Evolutionary conservation across 92 coral and sea anemone genomes (phyloP).

Genomic region (Phenganax subtilis): DNA sequence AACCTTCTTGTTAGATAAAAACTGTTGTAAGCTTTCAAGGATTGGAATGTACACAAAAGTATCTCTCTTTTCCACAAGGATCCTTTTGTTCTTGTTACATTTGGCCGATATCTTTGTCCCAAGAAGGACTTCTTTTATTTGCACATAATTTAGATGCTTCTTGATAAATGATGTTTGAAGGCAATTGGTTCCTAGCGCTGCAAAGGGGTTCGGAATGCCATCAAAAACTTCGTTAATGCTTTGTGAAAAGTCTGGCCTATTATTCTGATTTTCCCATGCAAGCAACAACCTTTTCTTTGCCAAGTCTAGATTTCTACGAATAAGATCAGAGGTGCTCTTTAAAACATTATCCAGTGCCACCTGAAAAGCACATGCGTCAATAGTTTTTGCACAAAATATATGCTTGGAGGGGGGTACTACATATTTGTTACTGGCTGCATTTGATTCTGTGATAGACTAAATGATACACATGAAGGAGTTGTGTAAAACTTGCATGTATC

Average conservation of each 20-base stretch:
- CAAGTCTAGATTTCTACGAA: neutral
- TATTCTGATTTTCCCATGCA: neutral
- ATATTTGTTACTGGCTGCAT: no score
- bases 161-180: neutral
- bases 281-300: neutral
- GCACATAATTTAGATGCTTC: neutral
- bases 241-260: neutral
- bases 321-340: neutral
- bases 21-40: conserved; percentile 28
- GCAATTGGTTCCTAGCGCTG: neutral
- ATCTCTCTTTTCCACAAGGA: neutral
- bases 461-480: no score
- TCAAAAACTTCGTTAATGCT: neutral
- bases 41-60: conserved; percentile 26
- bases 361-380: no score
- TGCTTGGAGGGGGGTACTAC: no score
- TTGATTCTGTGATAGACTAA: no score
- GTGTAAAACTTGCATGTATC: no score
- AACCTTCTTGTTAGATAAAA: conserved; percentile 39
- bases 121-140: neutral
- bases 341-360: no score
- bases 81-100: neutral
- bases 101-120: neutral
- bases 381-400: no score
- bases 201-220: neutral